Conservation (phyloP, 2,113 vertebrate genomes). For the Bubo blakistoni region DNA sequence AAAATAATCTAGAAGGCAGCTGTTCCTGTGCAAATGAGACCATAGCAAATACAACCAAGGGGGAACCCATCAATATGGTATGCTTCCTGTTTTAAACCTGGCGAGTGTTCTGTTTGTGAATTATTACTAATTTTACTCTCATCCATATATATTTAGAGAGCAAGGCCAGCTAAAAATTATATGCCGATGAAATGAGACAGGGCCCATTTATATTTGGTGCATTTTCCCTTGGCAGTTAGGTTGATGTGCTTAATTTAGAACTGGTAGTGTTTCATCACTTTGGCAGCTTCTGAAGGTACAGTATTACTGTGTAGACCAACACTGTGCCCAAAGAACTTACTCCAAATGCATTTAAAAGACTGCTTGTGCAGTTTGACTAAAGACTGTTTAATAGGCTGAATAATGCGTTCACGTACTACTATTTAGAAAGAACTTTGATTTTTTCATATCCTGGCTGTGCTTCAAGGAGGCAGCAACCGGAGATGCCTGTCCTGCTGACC, state of each 20-base stretch:
- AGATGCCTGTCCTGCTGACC: not conserved
- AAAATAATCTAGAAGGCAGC: not conserved
- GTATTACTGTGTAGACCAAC: not conserved
- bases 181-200: not conserved
- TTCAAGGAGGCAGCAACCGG: not conserved
- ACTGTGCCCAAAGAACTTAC: not conserved
- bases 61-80: not conserved
- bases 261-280: constrained; percentile 20
- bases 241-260: constrained; percentile 26
- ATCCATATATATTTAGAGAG: not conserved
- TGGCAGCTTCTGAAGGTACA: not conserved
- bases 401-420: not conserved
- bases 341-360: not conserved
- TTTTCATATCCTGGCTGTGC: not conserved
- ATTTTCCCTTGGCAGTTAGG: not conserved
- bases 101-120: not conserved
- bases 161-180: constrained; percentile 13
- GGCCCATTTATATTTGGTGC: not conserved
- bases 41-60: not conserved
- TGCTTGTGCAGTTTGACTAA: not conserved
- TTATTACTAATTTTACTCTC: not conserved
- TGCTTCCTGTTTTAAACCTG: constrained; percentile 15
- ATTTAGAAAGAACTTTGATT: not conserved
- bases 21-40: not conserved
- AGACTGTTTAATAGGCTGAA: not conserved